A percentile compares a stretch with the other conserved stretches of the same genome.
phyloP scores from a whole-genome alignment of 2,113 vertebrate species.

The Shinisaurus crocodilurus region DNA sequence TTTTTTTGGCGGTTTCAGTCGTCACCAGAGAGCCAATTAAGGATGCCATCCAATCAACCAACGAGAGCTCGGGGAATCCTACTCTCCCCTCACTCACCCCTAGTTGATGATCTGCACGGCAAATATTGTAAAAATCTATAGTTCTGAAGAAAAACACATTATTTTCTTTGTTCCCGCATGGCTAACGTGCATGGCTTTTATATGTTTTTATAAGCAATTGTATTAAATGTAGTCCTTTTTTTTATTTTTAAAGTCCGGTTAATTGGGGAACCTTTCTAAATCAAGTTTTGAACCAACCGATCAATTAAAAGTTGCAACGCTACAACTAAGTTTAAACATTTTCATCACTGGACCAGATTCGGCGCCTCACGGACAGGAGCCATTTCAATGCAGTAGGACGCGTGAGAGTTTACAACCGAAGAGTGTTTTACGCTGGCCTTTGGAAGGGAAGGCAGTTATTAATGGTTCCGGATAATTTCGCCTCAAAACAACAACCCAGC shows the following conservation, averaged over 20 bases:
- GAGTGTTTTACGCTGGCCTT: background rate
- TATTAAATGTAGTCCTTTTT: background rate
- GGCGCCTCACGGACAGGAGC: background rate
- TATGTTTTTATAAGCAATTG: background rate
- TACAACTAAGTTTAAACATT: too few species aligned
- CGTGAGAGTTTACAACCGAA: background rate
- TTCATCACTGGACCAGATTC: too few species aligned
- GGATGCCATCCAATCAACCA: too few species aligned
- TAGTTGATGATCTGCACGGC: too few species aligned
- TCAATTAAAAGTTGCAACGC: background rate
- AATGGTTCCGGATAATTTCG: background rate
- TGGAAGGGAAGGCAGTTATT: background rate
- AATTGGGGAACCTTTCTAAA: background rate
- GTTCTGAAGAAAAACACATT: too few species aligned
- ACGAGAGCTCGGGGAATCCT: too few species aligned
- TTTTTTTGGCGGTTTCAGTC: too few species aligned
- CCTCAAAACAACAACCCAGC: background rate
- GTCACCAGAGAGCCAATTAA: background rate
- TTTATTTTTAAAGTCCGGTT: background rate
- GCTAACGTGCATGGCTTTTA: too few species aligned
- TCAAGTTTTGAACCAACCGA: background rate
- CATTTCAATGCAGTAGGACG: background rate
- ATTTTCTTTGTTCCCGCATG: too few species aligned
- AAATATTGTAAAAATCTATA: too few species aligned
- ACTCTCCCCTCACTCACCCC: too few species aligned